phyloP scores from a whole-genome alignment of 2,797 vertebrate species.

The Acrocephalus scirpaceus region DNA sequence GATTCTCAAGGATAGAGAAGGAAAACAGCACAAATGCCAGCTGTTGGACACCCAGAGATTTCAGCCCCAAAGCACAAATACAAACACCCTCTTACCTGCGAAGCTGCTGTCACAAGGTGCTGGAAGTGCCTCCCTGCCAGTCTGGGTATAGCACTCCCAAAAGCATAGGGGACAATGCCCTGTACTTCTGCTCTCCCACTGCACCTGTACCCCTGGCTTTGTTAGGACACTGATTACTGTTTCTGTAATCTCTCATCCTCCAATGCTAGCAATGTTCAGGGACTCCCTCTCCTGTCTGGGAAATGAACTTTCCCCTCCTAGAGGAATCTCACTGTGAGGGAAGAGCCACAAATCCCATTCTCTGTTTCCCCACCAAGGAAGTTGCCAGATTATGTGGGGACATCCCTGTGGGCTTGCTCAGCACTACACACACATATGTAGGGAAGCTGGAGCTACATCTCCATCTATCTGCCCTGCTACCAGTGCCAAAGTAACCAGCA shows the following conservation, averaged over 20 bases:
- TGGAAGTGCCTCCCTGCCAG: neutral
- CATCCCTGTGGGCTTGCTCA: neutral
- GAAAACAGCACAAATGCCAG: neutral
- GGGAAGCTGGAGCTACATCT: neutral
- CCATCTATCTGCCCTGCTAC: neutral
- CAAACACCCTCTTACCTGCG: neutral
- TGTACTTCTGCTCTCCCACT: neutral
- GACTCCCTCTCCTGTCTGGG: neutral
- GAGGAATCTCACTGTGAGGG: rapidly evolving
- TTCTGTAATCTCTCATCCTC: neutral
- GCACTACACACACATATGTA: rapidly evolving
- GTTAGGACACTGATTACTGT: neutral
- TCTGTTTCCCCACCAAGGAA: neutral
- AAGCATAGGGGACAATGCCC: rapidly evolving
- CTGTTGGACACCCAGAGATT: neutral
- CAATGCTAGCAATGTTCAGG: neutral
- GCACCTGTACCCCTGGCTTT: neutral
- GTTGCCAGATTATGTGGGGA: neutral
- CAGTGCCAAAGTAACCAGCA: neutral
- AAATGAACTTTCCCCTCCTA: neutral
- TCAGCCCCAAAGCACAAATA: neutral
- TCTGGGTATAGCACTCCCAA: neutral
- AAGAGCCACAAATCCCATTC: neutral
- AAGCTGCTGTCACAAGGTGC: neutral
- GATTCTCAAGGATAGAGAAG: neutral